Conservation (phyloP, 2,797 vertebrate genomes). For the Bovichtus variegatus region DNA sequence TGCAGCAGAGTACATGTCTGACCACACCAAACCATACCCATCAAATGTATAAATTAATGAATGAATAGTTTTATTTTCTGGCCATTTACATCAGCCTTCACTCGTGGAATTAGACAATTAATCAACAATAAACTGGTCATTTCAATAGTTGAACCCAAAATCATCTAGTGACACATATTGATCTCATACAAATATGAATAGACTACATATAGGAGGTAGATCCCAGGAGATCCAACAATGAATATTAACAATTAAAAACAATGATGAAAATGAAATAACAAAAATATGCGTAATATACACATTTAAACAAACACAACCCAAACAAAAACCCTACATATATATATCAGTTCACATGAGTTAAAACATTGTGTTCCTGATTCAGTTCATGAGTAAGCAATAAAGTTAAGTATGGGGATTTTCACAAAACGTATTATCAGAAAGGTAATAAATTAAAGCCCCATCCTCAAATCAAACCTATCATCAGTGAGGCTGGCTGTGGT, state of each 20-base stretch:
- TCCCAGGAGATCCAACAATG: neutral
- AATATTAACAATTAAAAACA: neutral
- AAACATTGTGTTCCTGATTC: neutral
- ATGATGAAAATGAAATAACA: neutral
- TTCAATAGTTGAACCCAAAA: neutral
- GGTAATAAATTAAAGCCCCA: neutral
- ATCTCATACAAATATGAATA: too few relatives aligned
- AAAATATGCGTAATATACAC: neutral
- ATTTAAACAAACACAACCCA: neutral
- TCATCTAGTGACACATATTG: neutral
- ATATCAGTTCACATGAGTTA: too few relatives aligned
- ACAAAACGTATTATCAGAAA: neutral
- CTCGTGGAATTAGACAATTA: neutral
- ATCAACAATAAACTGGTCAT: neutral
- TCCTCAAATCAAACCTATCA: neutral
- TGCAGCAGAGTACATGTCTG: neutral
- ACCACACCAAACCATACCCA: too few relatives aligned
- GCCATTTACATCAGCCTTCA: neutral
- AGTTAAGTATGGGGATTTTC: neutral
- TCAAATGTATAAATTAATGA: neutral
- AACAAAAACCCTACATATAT: too few relatives aligned
- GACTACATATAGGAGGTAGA: neutral
- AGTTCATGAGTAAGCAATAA: neutral
- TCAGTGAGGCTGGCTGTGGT: neutral
- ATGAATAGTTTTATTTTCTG: neutral